Evolutionary conservation across 37 sponge, comb jelly and placozoan genomes (phyloP), one percentile per base, ranked within the genome.

Genomic region (Diacarnus erythraeanus): DNA sequence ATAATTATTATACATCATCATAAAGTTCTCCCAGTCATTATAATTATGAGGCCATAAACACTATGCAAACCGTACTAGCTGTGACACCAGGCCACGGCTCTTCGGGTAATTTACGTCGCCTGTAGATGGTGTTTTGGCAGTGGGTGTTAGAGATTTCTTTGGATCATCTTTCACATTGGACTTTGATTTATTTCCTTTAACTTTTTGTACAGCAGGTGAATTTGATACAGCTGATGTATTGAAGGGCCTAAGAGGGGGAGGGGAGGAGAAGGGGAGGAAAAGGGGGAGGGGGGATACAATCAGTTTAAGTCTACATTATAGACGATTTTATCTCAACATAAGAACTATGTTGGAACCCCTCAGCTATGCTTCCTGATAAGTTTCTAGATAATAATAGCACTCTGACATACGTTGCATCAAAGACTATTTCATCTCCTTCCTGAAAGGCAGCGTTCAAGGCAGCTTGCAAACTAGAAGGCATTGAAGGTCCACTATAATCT

Each of bases 391-490:
- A n/a, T n/a, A n/a, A n/a, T n/a, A n/a, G n/a, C n/a, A n/a, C n/a
- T n/a, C n/a, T n/a, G 17, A 79, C 80, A 69, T 77, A 94, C 90
- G 33, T 70, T 21, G 93, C 95, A 78, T 97, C 93, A 59, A 97
- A 69, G 25, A 88, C 84, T 47, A 97, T 65, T 31, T 93, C 97
- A 35, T 98, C 93, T 20, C 91, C 97, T n/a, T 98, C 96, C 39
- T 79, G 36, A 43, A 96, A 60, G 20, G 90, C 96, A 35, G 83
- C 85, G 57, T 91, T 92, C 2, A 98, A 85, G 1, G 87, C 92
- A 9, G 96, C 99, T 61, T 96, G 92, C 40, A 95, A 74, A 9
- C 63, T 54, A 0, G 99, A 90, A 17, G 91, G 82, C 40, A 95
- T 86, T n/a, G 70, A 59, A 2, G 94, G 92, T 20, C 86, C 92